phyloP scores from a whole-genome alignment of 2,888 invertebrate species.

The Lypha dubia region DNA sequence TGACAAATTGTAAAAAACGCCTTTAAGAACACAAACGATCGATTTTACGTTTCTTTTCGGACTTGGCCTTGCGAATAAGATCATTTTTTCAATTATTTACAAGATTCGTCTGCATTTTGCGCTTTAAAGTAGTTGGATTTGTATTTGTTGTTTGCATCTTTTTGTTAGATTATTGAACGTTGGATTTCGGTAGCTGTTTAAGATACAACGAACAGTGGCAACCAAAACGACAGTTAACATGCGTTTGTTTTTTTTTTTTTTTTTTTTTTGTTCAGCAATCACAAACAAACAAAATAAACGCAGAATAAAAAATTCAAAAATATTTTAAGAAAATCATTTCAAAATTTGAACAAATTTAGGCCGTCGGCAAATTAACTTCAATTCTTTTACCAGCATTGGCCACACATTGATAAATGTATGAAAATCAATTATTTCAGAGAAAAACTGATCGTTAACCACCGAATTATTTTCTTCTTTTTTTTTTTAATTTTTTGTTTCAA shows the following conservation, averaged over 20 bases:
- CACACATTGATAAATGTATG: conserved; percentile 63
- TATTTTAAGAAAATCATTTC: conserved; percentile 37
- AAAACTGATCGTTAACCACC: conserved; percentile 29
- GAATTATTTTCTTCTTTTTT: conserved; percentile 4
- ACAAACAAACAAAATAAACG: conserved; percentile 31
- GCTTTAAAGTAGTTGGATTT: conserved; percentile 31
- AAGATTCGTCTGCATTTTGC: conserved; percentile 8
- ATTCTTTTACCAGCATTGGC: conserved; percentile 55
- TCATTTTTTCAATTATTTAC: not conserved
- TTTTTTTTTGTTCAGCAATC: conserved; percentile 41
- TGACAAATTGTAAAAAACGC: conserved; percentile 80
- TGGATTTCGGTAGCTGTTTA: conserved; percentile 79
- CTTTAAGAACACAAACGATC: conserved; percentile 74
- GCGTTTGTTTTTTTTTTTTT: no score
- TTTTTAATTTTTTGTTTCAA: not conserved
- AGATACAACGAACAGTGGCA: conserved; percentile 82
- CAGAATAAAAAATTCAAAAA: not conserved
- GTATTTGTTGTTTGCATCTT: conserved; percentile 52
- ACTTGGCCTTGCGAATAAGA: not conserved
- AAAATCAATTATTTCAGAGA: conserved; percentile 68
- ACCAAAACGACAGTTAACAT: conserved; percentile 80
- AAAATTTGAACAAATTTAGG: conserved; percentile 65
- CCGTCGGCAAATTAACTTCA: conserved; percentile 69
- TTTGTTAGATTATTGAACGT: conserved; percentile 53
- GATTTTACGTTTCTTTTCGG: conserved; percentile 31